phyloP scores from a whole-genome alignment of 2,888 invertebrate genomes.

The Eupithecia inturbata region DNA sequence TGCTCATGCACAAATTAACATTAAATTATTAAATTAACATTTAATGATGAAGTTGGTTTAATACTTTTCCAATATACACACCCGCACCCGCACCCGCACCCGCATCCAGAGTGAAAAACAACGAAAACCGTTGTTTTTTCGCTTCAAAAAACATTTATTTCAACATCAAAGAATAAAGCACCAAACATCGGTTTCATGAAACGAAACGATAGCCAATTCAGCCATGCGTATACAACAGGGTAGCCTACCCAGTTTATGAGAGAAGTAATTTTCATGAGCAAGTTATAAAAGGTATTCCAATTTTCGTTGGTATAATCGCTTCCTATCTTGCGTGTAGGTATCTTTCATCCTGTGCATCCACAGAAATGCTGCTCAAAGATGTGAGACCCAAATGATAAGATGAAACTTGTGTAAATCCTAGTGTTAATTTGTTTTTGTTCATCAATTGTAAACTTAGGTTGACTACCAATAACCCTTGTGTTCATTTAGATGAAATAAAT shows the following conservation, averaged over 20 bases:
- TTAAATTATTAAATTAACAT: too few relatives aligned
- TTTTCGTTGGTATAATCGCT: constrained; percentile 14
- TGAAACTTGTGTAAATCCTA: too few relatives aligned
- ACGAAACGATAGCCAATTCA: constrained; percentile 1
- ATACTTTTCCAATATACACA: neutral
- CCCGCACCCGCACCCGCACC: neutral
- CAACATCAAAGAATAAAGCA: constrained; percentile 8
- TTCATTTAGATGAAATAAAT: too few relatives aligned
- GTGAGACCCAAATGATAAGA: neutral
- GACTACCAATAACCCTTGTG: too few relatives aligned
- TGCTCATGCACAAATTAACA: too few relatives aligned
- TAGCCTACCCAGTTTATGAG: constrained; percentile 12
- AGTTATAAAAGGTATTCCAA: constrained; percentile 26
- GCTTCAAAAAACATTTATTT: constrained; percentile 13
- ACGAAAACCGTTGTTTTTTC: neutral
- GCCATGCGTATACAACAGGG: neutral
- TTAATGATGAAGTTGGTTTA: neutral
- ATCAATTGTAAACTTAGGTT: too few relatives aligned
- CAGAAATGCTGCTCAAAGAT: neutral
- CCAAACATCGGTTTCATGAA: constrained; percentile 7
- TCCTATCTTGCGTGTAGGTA: constrained; percentile 2
- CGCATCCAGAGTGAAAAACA: neutral
- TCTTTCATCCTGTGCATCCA: neutral
- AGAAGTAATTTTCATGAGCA: constrained; percentile 32
- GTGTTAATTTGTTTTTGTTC: too few relatives aligned